These are phyloP conservation scores for Sebastes steindachneri DNA, from an alignment of 2,797 vertebrate genomes.

Conservation along the genomic window DNA sequence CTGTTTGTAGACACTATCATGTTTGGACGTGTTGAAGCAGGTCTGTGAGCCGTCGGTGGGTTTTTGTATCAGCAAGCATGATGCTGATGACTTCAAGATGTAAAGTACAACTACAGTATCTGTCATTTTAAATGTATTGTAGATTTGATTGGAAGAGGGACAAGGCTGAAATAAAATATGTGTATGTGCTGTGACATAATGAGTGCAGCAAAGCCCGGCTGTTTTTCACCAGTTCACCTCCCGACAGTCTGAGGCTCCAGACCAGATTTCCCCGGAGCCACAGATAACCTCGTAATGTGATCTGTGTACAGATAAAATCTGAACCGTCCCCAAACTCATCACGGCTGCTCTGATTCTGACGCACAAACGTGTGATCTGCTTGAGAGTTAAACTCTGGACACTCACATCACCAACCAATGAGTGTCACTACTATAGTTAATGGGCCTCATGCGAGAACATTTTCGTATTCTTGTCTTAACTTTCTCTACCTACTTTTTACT, in stretches of 20 bases:
- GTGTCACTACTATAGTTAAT: background rate
- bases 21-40: background rate
- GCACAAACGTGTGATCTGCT: background rate
- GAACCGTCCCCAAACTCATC: background rate
- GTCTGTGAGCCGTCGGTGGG: background rate
- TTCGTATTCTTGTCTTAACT: no score
- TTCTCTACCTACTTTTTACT: no score
- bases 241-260: background rate
- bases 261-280: slow-evolving; percentile 20
- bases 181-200: background rate
- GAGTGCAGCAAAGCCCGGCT: background rate
- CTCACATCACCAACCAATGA: background rate
- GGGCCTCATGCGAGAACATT: no score
- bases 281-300: slow-evolving; percentile 17
- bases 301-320: background rate
- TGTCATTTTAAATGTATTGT: background rate
- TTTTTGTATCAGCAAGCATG: background rate
- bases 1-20: background rate
- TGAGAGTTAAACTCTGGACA: background rate
- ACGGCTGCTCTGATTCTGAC: background rate
- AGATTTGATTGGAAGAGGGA: background rate
- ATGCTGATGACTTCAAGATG: background rate
- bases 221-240: background rate
- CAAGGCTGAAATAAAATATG: background rate
- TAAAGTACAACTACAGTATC: background rate